These are phyloP conservation scores for Rostratula benghalensis DNA, from an alignment of 2,113 vertebrate species.

Conservation along the genomic window DNA sequence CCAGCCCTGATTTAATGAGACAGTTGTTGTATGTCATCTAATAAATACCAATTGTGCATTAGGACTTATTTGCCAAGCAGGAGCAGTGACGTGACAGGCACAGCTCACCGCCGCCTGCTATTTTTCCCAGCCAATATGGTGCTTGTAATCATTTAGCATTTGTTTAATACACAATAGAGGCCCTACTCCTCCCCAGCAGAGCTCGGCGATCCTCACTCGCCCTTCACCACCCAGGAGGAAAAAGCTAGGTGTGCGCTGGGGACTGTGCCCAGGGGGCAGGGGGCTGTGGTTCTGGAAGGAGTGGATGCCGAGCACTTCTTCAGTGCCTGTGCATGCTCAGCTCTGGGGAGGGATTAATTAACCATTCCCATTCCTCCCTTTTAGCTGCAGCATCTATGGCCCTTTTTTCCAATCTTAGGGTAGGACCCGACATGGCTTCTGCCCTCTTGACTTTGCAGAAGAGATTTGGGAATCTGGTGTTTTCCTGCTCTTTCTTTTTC, in stretches of 20 bases:
- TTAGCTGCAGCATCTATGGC: not conserved
- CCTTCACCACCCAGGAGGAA: not conserved
- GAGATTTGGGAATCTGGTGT: not conserved
- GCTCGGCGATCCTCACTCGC: fast-evolving
- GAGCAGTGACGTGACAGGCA: not conserved
- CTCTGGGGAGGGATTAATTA: not conserved
- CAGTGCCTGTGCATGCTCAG: not conserved
- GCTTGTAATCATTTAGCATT: not conserved
- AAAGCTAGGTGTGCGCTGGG: not conserved
- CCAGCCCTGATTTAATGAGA: conserved; percentile 52
- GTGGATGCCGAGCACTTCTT: not conserved
- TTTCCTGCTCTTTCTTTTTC: not conserved
- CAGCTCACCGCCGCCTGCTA: not conserved
- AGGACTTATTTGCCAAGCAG: not conserved
- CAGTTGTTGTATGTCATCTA: conserved; percentile 61
- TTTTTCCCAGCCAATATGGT: not conserved
- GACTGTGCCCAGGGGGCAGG: not conserved
- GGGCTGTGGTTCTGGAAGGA: no score
- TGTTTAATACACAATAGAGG: not conserved
- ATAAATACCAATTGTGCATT: conserved; percentile 43
- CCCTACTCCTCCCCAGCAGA: not conserved
- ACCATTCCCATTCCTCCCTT: not conserved
- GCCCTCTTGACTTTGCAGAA: not conserved
- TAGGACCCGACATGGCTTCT: not conserved
- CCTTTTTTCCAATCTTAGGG: not conserved